Evolutionary conservation across 2,888 invertebrate genomes (phyloP), one percentile per base, ranked within the genome.

Genomic region (Tryphoninae sp.): DNA sequence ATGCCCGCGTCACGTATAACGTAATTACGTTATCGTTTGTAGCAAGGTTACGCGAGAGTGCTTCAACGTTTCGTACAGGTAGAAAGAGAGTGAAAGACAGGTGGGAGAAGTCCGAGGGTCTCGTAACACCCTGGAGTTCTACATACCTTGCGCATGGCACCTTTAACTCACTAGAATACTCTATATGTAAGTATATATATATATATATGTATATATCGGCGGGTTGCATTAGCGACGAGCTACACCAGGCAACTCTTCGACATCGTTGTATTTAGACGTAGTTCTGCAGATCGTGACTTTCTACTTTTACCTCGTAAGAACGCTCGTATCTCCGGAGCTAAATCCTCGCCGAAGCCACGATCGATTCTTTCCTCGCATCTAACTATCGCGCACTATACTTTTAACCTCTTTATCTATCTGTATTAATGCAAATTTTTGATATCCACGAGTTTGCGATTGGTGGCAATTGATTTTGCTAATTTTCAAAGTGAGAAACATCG

Each of bases 1-100:
- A 80, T 65, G 69, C 61, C 23, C 71, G 53, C 65, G 65, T 82
- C 82, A 76, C 82, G 82, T 72, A 82, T 62, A 72, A 42, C 64
- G 59, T 82, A 83, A 84, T 83, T 83, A 83, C 78, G 83, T 84
- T 84, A 82, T 83, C 80, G 78, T 51, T 69, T 23, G 62, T 73
- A 73, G 69, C 83, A 84, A 84, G 84, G 84, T 84, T 84, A 84
- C 76, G 72, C 77, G 76, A 80, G 84, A 83, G 67, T 73, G 78
- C 69, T 6, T 67, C 55, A 64, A 73, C 78, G 49, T 19, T 53
- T 51, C 22, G 13, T n/a, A 33, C 51, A 53, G 19, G 64, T 51
- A 9, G 2, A 62, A 8, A 71, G 1, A 16, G 9, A 40, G n/a
- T 7, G 9, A 49, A 69, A 42, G 33, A 69, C 22, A 33, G 26